These are phyloP conservation scores for Lutjanus argentimaculatus DNA, from an alignment of 2,797 vertebrate species.

Conservation along the genomic window DNA sequence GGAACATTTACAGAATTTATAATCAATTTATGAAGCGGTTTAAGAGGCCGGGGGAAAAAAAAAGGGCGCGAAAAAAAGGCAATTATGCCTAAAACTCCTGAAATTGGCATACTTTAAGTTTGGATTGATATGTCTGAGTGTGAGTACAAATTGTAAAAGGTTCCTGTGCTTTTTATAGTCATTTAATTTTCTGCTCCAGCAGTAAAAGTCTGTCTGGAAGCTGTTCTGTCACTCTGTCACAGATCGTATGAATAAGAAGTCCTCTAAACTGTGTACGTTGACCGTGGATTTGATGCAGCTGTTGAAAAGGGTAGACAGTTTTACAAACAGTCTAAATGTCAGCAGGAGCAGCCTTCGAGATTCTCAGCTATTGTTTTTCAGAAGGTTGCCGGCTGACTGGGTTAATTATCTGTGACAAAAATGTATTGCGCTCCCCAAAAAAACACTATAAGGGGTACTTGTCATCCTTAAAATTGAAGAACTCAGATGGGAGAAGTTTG, in stretches of 20 bases:
- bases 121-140: slow-evolving; percentile 18
- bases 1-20: background rate
- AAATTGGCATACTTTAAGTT: background rate
- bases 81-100: slow-evolving; percentile 9
- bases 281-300: slow-evolving; percentile 25
- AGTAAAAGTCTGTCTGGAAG: slow-evolving; percentile 19
- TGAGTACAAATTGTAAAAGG: background rate
- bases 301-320: slow-evolving; percentile 55
- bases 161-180: slow-evolving; percentile 14
- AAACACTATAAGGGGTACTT: slow-evolving; percentile 49
- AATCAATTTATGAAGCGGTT: slow-evolving; percentile 21
- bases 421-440: slow-evolving; percentile 44
- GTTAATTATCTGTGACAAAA: slow-evolving; percentile 77
- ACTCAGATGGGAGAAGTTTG: slow-evolving; percentile 34
- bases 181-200: slow-evolving; percentile 47
- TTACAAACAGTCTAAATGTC: slow-evolving; percentile 75
- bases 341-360: slow-evolving; percentile 44
- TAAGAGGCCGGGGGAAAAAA: background rate
- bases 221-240: slow-evolving; percentile 36
- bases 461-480: slow-evolving; percentile 58
- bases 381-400: slow-evolving; percentile 69
- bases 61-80: slow-evolving; percentile 6
- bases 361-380: slow-evolving; percentile 64
- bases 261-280: slow-evolving; percentile 25
- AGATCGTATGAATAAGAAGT: slow-evolving; percentile 18